Evolutionary conservation across 2,797 vertebrate genomes (phyloP).

Genomic region (Poliocrania exsul): DNA sequence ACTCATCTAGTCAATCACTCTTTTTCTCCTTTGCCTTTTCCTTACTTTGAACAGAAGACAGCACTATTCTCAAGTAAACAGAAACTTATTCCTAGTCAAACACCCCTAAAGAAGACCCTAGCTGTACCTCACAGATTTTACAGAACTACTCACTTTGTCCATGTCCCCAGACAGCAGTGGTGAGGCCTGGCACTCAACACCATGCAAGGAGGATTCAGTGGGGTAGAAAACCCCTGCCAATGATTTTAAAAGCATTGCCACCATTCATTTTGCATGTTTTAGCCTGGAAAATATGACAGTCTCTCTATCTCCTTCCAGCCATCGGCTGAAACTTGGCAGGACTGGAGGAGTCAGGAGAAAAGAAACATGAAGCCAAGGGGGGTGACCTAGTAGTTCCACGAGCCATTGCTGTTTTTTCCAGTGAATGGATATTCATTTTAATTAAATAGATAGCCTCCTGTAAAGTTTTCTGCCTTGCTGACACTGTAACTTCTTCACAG

Average conservation of each 20-base stretch:
- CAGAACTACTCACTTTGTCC: not conserved
- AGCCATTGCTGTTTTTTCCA: constrained; percentile 23
- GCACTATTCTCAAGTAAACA: not conserved
- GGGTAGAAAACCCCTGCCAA: not conserved
- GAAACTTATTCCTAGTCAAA: not conserved
- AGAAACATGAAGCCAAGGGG: not conserved
- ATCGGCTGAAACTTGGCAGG: constrained; percentile 15
- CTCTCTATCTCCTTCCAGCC: not conserved
- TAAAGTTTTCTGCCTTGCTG: constrained; percentile 1
- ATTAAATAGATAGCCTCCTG: constrained; percentile 27
- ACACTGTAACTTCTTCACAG: not conserved
- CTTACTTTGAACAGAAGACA: not conserved
- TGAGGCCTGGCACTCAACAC: not conserved
- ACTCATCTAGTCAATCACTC: constrained; percentile 36
- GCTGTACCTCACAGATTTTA: not conserved
- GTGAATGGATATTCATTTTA: constrained; percentile 9
- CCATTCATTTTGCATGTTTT: not conserved
- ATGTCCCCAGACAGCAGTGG: accelerated
- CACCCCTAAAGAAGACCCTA: not conserved
- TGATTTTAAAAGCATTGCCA: constrained; percentile 19
- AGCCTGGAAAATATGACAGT: constrained; percentile 11
- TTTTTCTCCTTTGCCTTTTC: not conserved
- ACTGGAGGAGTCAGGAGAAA: not conserved
- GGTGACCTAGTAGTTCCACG: constrained; percentile 26
- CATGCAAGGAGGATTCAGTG: not conserved